Evolutionary conservation across 2,888 invertebrate species (phyloP), one percentile per base, ranked within the genome.

Genomic region (Clanis bilineata): DNA sequence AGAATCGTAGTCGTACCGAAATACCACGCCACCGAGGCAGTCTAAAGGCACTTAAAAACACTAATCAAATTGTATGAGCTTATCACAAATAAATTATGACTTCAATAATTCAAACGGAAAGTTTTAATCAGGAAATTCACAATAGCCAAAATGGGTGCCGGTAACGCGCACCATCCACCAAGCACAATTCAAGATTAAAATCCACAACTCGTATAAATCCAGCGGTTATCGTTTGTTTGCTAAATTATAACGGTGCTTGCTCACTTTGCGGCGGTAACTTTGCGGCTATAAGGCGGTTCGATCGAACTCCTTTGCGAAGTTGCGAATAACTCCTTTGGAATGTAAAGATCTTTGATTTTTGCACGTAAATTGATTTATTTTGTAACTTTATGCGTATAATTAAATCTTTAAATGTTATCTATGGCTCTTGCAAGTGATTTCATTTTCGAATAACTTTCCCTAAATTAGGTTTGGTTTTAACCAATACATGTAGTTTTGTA

Each of bases 151-250:
- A 59, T 44, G 56, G 55, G 56, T 21, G 54, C 59, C 15, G 22
- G 44, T 36, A 36, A 62, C 41, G 18, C 43, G 39, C 54, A 15
- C 56, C 44, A 57, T 54, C 32, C 25, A 41, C 43, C 44, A 57
- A 57, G 39, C 25, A 41, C 43, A 60, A 51, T 56, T 45, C 60
- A 62, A 72, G 80, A 79, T 82, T 80, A 79, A 78, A 82, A 80
- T 81, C 74, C 74, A 68, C 66, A 79, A 84, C 77, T 82, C 77
- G 69, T 79, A 86, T 85, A 86, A 87, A 86, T 85, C 75, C 76
- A 70, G 66, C 64, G 70, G 76, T 73, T 80, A 85, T 81, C 80
- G 56, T 60, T 77, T 85, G 82, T 85, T 86, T 77, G 75, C 65
- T 65, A 74, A 83, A 85, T 86, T 86, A 85, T 45, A 45, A 45